These are phyloP conservation scores for Rhinolophus sinicus DNA, from an alignment of 2,113 vertebrate species.

Conservation along the genomic window DNA sequence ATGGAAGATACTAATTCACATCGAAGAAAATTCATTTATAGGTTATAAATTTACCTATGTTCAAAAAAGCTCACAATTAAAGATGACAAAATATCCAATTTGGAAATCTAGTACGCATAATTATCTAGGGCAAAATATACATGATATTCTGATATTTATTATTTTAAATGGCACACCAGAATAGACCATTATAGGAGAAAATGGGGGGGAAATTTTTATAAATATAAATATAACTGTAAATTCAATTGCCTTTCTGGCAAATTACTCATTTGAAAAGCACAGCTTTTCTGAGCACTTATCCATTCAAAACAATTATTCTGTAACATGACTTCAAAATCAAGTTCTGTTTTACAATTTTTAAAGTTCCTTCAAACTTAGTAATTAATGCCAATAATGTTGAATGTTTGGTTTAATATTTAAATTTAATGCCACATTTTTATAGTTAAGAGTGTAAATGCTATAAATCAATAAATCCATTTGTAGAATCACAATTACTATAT, in stretches of 20 bases:
- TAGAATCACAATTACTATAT: background rate
- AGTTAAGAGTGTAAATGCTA: background rate
- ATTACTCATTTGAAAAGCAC: background rate
- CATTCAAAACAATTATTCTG: background rate
- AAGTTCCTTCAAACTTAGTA: background rate
- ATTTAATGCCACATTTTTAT: background rate
- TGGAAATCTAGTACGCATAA: background rate
- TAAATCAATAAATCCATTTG: constrained; percentile 25
- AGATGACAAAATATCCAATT: background rate
- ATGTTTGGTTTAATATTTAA: background rate
- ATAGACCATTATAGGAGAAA: background rate
- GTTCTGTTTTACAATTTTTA: background rate
- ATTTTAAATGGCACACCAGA: background rate
- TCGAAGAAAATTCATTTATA: background rate
- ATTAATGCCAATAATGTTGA: background rate
- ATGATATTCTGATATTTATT: background rate
- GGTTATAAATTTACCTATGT: background rate
- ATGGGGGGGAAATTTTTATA: too few species aligned
- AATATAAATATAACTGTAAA: too few species aligned
- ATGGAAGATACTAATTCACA: background rate
- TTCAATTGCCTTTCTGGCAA: background rate
- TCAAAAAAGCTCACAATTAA: background rate
- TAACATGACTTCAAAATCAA: background rate
- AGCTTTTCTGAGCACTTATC: background rate
- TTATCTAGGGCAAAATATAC: background rate